Conservation (phyloP, 2,797 vertebrate species). For the Mormyrops boulengeri region DNA sequence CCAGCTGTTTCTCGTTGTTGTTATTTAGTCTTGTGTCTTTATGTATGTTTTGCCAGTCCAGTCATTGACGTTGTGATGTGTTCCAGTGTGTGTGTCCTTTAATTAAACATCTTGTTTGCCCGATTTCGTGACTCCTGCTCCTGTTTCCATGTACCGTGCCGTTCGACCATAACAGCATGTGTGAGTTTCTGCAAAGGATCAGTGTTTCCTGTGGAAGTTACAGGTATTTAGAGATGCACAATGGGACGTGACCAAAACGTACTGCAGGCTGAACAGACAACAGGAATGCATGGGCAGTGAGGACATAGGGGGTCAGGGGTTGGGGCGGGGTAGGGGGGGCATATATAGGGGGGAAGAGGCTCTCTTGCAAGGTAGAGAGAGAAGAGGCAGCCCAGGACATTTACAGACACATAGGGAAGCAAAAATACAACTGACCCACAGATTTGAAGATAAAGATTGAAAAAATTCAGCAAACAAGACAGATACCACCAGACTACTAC, state of each 20-base stretch:
- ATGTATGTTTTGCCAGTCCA: not conserved
- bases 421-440: not conserved
- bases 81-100: not conserved
- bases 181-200: constrained; percentile 7
- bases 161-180: not conserved
- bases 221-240: constrained; percentile 55
- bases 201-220: constrained; percentile 22
- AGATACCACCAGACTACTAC: not conserved
- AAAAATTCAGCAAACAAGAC: not conserved
- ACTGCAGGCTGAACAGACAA: constrained; percentile 31
- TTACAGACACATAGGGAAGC: constrained; percentile 5
- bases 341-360: constrained; percentile 45
- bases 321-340: not conserved
- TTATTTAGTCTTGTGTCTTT: not conserved
- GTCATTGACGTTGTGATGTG: not conserved
- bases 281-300: constrained; percentile 11
- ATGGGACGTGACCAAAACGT: constrained; percentile 46
- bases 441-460: not conserved
- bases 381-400: not conserved
- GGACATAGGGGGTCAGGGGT: constrained; percentile 38
- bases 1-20: not conserved
- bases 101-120: not conserved
- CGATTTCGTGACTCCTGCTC: not conserved
- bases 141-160: not conserved
- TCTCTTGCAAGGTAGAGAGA: constrained; percentile 22